Percentiles rank a stretch among this genome's conserved stretches.
Evolutionary conservation across 2,888 invertebrate genomes (phyloP).

Genomic region (Coremacera marginata): DNA sequence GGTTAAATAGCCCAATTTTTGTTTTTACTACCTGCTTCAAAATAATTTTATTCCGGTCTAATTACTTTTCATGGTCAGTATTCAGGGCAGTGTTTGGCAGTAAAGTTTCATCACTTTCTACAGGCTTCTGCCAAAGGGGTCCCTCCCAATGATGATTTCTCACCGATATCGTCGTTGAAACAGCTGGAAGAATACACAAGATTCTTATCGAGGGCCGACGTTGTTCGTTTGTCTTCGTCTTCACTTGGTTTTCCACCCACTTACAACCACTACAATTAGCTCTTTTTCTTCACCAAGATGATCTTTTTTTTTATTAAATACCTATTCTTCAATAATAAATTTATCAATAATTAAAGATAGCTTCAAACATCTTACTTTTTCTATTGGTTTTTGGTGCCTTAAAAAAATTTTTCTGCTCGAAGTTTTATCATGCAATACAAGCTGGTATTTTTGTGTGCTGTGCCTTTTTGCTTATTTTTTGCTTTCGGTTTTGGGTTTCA

Average conservation of each 20-base stretch:
- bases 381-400: neutral
- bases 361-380: neutral
- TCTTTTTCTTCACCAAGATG: neutral
- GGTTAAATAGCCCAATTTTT: neutral
- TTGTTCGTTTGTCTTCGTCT: neutral
- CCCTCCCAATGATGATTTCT: neutral
- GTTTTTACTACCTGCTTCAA: neutral
- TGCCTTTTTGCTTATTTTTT: neutral
- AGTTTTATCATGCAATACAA: no score
- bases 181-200: neutral
- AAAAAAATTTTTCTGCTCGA: no score
- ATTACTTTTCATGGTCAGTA: neutral
- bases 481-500: neutral
- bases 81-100: conserved; percentile 1
- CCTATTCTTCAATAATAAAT: neutral
- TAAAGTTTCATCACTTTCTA: neutral
- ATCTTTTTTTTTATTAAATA: neutral
- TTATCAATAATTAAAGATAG: neutral
- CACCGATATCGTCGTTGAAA: neutral
- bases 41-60: neutral
- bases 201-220: neutral
- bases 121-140: neutral
- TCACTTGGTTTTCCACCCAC: neutral
- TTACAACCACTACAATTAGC: neutral
- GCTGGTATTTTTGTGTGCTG: neutral